Conservation (phyloP, 2,113 vertebrate genomes). For the Aegithalos caudatus region DNA sequence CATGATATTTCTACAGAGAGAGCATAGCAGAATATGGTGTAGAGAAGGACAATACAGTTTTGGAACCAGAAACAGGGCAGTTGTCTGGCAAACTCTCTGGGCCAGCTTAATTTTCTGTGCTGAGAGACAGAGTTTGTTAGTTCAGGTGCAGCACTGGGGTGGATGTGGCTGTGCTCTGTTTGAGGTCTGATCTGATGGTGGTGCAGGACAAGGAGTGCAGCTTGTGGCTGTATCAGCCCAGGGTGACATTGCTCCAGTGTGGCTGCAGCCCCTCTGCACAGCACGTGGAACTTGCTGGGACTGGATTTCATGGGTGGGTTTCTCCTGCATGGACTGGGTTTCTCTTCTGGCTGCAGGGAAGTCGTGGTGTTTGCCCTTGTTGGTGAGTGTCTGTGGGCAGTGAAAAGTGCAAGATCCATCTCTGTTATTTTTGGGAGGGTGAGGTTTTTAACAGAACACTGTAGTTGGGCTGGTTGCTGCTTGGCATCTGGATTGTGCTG, state of each 20-base stretch:
- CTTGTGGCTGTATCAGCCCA: background rate
- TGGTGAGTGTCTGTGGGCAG: background rate
- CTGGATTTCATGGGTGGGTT: too few species aligned
- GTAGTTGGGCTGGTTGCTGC: background rate
- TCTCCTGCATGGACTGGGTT: accelerated
- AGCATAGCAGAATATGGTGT: background rate
- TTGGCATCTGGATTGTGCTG: background rate
- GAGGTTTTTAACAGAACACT: background rate
- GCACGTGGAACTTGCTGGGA: too few species aligned
- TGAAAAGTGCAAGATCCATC: background rate
- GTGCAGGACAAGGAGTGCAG: background rate
- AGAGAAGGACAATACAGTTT: background rate
- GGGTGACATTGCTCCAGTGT: background rate
- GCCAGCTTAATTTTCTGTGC: background rate
- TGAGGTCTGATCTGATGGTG: background rate
- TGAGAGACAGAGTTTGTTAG: background rate
- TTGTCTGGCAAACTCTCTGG: background rate
- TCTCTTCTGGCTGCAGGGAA: background rate
- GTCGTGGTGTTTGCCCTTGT: background rate
- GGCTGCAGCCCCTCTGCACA: background rate
- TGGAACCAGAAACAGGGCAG: background rate
- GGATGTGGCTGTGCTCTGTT: background rate
- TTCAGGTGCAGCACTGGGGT: background rate
- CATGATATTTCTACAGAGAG: background rate
- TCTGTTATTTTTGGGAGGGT: background rate